Evolutionary conservation across 1,140 invertebrate genomes (phyloP), one percentile per base, ranked within the genome.

Genomic region (Phocides pigmalion): DNA sequence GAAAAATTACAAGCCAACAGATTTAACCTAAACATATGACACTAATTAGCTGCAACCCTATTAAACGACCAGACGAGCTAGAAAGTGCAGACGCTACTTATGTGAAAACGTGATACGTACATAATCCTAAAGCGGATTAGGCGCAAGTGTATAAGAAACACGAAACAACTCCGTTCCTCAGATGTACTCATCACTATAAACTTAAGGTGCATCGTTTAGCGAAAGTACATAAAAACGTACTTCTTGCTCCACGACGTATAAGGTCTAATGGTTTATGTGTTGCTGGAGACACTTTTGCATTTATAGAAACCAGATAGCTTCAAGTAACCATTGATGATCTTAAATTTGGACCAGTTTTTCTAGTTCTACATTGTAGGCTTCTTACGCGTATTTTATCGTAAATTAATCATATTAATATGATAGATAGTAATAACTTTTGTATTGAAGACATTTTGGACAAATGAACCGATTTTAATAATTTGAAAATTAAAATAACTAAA

Each of bases 1-100:
- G n/a, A n/a, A n/a, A n/a, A n/a, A n/a, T n/a, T n/a, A n/a, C n/a
- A n/a, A n/a, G n/a, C n/a, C n/a, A 22, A 22, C 9, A 2, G 9
- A 32, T 8, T 11, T 11, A 32, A 32, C 1, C 0, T 11, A 28
- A 28, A 11, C 28, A 32, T 4, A 32, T 32, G 35, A 39, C 12
- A 1, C 3, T 5, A 35, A 11, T 14, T 22, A 44, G 22, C n/a
- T n/a, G n/a, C 54, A 58, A 58, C 22, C 53, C 42, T 59, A 58
- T 32, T 3, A 11, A n/a, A 11, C 28, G 41, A 39, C 44, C 9
- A 12, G 42, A 50, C 50, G 14, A 54, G 39, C 50, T 62, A 62
- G 65, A 67, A 67, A 67, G 59, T 28, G 32, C 20, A 12, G 11
- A 17, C 17, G 22, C 15, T 22, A 42, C 46, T 20, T 58, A 32